phyloP scores from a whole-genome alignment of 2,113 vertebrate species.

The Aspidoscelis tigris region DNA sequence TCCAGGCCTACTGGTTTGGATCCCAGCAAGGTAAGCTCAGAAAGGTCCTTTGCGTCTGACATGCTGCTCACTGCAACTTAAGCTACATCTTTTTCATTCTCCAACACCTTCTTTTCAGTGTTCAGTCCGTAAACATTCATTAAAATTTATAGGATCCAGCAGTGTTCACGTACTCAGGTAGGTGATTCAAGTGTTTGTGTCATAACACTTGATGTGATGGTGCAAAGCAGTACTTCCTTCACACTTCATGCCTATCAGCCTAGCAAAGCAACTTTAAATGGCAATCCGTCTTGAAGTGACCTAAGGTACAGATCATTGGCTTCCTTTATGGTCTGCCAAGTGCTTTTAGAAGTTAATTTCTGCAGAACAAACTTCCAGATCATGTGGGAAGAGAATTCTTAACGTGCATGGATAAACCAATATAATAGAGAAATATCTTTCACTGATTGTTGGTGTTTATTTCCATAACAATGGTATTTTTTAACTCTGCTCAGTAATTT shows the following conservation, averaged over 20 bases:
- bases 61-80: too few species aligned
- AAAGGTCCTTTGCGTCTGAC: too few species aligned
- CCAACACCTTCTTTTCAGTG: too few species aligned
- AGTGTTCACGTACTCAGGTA: too few species aligned
- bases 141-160: too few species aligned
- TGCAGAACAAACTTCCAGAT: conserved; percentile 16
- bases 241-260: background rate
- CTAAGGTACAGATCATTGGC: background rate
- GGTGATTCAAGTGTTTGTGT: background rate
- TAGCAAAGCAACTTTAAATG: background rate
- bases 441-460: conserved; percentile 24
- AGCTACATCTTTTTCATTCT: too few species aligned
- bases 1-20: too few species aligned
- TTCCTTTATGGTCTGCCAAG: background rate
- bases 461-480: conserved; percentile 49
- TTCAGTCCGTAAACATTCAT: too few species aligned
- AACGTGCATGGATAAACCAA: conserved; percentile 15
- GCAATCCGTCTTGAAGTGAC: background rate
- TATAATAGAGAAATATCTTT: conserved; percentile 19
- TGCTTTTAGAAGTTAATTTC: conserved; percentile 19
- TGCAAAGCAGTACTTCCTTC: background rate
- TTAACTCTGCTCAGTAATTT: conserved; percentile 54
- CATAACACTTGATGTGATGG: background rate
- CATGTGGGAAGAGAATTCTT: background rate
- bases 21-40: too few species aligned